Conservation (phyloP, 2,113 vertebrate species). For the Osmerus mordax region DNA sequence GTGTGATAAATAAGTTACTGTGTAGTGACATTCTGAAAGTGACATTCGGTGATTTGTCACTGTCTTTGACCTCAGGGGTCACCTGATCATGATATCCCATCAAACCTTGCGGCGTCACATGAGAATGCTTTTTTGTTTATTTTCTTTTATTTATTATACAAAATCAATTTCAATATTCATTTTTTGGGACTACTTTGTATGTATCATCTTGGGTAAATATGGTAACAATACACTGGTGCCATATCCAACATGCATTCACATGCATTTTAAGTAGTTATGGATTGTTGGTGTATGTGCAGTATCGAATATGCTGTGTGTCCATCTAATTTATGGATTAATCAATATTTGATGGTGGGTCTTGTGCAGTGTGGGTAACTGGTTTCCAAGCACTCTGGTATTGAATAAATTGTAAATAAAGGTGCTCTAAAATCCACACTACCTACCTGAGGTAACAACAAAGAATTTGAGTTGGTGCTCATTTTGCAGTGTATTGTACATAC, state of each 20-base stretch:
- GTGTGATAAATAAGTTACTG: constrained; percentile 1
- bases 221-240: too few species aligned
- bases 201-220: too few species aligned
- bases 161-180: too few species aligned
- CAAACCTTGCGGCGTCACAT: constrained; percentile 1
- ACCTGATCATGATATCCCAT: constrained; percentile 38
- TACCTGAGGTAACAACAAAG: background rate
- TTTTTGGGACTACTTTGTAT: too few species aligned
- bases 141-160: too few species aligned
- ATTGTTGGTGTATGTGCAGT: background rate
- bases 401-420: constrained; percentile 14
- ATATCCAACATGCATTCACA: too few species aligned
- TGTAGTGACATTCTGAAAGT: background rate
- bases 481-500: background rate
- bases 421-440: background rate
- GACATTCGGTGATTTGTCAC: constrained; percentile 22
- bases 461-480: background rate
- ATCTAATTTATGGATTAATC: constrained; percentile 14
- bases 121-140: too few species aligned
- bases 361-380: constrained; percentile 8
- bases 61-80: constrained; percentile 20
- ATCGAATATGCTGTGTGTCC: constrained; percentile 12
- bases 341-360: constrained; percentile 22
- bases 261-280: too few species aligned
- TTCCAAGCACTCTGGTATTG: constrained; percentile 10